Base-by-base conservation (phyloP, 2,113 vertebrate genomes). In the Meleagris gallopavo region DNA sequence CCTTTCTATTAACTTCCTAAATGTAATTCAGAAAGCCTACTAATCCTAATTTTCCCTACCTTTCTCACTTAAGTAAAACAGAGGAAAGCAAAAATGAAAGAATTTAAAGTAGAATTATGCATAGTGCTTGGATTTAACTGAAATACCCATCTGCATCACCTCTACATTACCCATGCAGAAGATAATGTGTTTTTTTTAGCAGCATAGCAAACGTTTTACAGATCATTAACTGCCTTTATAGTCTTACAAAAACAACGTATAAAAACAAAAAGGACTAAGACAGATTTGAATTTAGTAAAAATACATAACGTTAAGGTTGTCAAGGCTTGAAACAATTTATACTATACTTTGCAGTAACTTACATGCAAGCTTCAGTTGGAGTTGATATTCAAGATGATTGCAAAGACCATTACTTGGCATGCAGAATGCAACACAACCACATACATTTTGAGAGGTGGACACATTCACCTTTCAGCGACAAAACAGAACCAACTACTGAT, bases 301-400 rank as follows among this genome's bases (percentile, higher is more conserved):
- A 36, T 16, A 11, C 6, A 5, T 2, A 77, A 22, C 3, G 48
- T 24, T 48, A 24, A 6, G 48, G 13, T 0, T 1, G 22, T 36
- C 22, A 86, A 38, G 29, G 34, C 6, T 52, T n/a, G 20, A 66
- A 52, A 24, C 36, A 90, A 61, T 73, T 77, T 41, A 55, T 16
- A 50, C 12, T 5, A 2, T 2, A 10, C 3, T 45, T 73, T 81
- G 20, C 17, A 58, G 36, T 11, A 90, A 71, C 10, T 40, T 54
- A 9, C 9, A 69, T 36, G 8, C 45, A 77, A 10, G 6, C 7
- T 41, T 86, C 38, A 60, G 29, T 1, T 1, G 18, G 38, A 80
- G 79, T 21, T 43, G 1, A 6, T 72, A 41, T 67, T 45, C 16
- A 13, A 29, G 38, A 36, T 48, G 48, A 46, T 15, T 89, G 34